Evolutionary conservation across 2,888 invertebrate species (phyloP).

Genomic region (Laothoe populi): DNA sequence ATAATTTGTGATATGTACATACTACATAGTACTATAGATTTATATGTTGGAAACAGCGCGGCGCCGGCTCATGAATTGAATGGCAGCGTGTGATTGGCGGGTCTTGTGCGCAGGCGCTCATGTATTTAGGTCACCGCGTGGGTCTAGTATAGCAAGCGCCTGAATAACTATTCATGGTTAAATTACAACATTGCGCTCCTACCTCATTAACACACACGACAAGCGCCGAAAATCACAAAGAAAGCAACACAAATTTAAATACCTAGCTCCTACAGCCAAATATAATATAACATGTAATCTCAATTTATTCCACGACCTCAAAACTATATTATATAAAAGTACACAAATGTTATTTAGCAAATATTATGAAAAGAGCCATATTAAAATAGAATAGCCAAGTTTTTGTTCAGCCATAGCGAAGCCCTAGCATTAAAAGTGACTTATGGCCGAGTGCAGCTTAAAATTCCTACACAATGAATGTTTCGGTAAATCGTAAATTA

Average conservation of each 20-base stretch:
- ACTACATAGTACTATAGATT: constrained; percentile 54
- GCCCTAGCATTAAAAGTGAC: constrained; percentile 45
- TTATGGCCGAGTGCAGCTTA: constrained; percentile 46
- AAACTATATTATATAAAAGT: background rate
- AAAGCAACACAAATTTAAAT: constrained; percentile 2
- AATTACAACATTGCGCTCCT: constrained; percentile 23
- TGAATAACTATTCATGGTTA: constrained; percentile 50
- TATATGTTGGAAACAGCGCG: constrained; percentile 58
- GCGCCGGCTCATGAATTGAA: constrained; percentile 76
- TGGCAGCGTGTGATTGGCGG: constrained; percentile 75
- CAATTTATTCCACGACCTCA: background rate
- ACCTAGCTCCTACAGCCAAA: background rate
- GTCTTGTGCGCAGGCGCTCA: constrained; percentile 72
- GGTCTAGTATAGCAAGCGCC: constrained; percentile 71
- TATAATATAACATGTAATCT: no score
- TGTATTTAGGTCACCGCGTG: constrained; percentile 80
- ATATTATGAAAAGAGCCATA: background rate
- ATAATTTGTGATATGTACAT: constrained; percentile 62
- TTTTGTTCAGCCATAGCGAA: constrained; percentile 32
- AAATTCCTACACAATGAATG: constrained; percentile 52
- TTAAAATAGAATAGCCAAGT: constrained; percentile 8
- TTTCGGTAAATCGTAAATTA: constrained; percentile 64
- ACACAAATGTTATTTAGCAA: background rate
- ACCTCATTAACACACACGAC: background rate
- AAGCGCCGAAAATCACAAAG: background rate